A percentile compares a stretch with the other conserved stretches of the same genome.
Conservation (phyloP, 2,888 invertebrate species). For the Athripsodes cinereus region DNA sequence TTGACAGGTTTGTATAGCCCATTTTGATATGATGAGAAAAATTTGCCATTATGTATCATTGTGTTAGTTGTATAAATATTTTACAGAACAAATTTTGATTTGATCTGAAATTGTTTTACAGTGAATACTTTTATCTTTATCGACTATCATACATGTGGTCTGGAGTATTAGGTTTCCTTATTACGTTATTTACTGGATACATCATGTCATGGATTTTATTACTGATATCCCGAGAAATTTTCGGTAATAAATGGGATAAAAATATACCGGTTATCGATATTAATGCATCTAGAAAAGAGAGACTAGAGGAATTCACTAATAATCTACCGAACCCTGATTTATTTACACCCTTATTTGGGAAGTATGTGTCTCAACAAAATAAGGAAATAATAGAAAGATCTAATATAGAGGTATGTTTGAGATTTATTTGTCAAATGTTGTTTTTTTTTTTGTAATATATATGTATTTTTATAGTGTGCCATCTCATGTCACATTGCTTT, state of each 20-base stretch:
- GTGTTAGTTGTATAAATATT: too few species aligned
- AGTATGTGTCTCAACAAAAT: constrained; percentile 30
- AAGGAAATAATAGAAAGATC: constrained; percentile 7
- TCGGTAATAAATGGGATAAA: constrained; percentile 20
- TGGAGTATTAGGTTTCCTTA: constrained; percentile 48
- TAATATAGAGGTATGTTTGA: constrained; percentile 8
- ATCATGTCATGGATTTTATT: constrained; percentile 28
- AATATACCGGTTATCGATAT: background rate
- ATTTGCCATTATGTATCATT: too few species aligned
- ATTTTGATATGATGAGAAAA: too few species aligned
- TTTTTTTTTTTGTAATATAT: too few species aligned
- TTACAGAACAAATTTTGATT: too few species aligned
- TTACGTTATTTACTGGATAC: constrained; percentile 48
- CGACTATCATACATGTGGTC: constrained; percentile 71
- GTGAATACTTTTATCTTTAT: constrained; percentile 59
- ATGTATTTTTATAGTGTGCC: too few species aligned
- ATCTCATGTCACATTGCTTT: too few species aligned
- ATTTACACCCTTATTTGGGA: constrained; percentile 35
- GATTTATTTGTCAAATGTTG: background rate
- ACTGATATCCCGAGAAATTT: constrained; percentile 17
- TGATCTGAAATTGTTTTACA: too few species aligned
- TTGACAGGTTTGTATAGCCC: too few species aligned
- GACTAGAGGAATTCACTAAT: background rate
- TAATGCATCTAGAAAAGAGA: background rate
- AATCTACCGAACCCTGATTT: constrained; percentile 33